Base-by-base conservation (phyloP, 2,888 invertebrate species). In the Micoletzkya japonica region DNA sequence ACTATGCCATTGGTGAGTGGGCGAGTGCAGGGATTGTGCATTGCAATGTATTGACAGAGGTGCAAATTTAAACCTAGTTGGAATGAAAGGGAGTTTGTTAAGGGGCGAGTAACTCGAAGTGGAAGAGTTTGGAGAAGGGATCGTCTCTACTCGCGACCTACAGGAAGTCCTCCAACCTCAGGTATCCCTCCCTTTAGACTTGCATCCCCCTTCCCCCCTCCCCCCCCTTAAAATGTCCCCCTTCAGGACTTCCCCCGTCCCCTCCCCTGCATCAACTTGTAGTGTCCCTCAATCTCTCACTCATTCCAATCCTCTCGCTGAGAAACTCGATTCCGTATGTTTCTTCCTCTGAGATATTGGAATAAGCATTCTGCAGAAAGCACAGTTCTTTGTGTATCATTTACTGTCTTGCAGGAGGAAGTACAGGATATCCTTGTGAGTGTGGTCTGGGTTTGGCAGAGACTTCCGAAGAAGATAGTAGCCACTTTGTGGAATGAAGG, bases 371-470 rank as follows among this genome's bases (percentile, higher is more conserved):
- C 17, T 39, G 7, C 39, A 39, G 7, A 39, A 39, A 10, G 7
- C 7, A 39, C 17, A 39, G 17, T 10, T 39, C 7, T 10, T 17
- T 39, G 24, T 32, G 4, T 56, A 50, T 52, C 24, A 36, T 30
- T 30, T 30, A 10, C 30, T 36, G 10, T 50, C 32, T 70, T 73
- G 70, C 54, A 79, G 52, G 79, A 81, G 32, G 88, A 88, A 78
- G 85, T 87, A 66, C 85, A 86, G 54, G 88, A 88, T 74, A 79
- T 88, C 49, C 81, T 88, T 4, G 75, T 88, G 28, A 86, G 87
- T 61, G 79, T 85, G 88, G 89, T 96, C 73, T 95, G 93, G 87
- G 91, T 95, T 70, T 89, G 95, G 73, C 94, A 94, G 87, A 92
- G 95, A 87, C 87, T 94, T 78, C 92, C 92, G 56, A 93, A 94